phyloP scores from a whole-genome alignment of 2,797 vertebrate genomes.

The Galaxias olidus region DNA sequence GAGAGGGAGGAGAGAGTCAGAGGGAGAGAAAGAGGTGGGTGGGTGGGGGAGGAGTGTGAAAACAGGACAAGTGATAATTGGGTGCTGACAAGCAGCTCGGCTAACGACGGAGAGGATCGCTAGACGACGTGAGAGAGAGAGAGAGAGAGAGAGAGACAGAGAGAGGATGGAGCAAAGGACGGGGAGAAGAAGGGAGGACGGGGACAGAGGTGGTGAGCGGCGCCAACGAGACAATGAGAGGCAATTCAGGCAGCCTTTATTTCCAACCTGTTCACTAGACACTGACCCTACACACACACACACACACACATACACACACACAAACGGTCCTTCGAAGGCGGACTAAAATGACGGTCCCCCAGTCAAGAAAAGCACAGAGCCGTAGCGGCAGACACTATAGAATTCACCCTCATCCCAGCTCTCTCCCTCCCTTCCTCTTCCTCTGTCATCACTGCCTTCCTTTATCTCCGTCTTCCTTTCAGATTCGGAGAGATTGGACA shows the following conservation, averaged over 20 bases:
- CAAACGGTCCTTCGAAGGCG: too few relatives aligned
- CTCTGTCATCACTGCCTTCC: conserved; percentile 4
- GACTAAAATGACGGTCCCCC: conserved; percentile 48
- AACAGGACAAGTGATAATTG: conserved; percentile 62
- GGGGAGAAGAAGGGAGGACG: conserved; percentile 25
- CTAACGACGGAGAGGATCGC: conserved; percentile 25
- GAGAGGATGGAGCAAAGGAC: conserved; percentile 14
- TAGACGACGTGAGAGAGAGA: conserved; percentile 22
- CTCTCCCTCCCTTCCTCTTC: background rate
- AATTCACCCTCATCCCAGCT: conserved; percentile 51
- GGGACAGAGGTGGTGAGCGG: conserved; percentile 27
- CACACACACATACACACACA: conserved; percentile 37
- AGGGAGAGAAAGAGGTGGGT: background rate
- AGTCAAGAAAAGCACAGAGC: conserved; percentile 50
- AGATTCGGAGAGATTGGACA: conserved; percentile 49
- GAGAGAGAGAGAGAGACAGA: conserved; percentile 20
- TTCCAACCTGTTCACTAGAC: conserved; percentile 36
- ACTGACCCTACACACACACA: conserved; percentile 35
- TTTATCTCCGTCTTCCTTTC: conserved; percentile 33
- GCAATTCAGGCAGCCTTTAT: conserved; percentile 54
- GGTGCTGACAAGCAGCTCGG: conserved; percentile 54
- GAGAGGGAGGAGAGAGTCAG: background rate
- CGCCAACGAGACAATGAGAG: conserved; percentile 3
- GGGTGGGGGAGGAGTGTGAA: conserved; percentile 20
- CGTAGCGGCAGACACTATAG: conserved; percentile 53